Evolutionary conservation across 2,797 vertebrate genomes (phyloP), one percentile per base, ranked within the genome.

Genomic region (Crossoptilon crossoptilon): DNA sequence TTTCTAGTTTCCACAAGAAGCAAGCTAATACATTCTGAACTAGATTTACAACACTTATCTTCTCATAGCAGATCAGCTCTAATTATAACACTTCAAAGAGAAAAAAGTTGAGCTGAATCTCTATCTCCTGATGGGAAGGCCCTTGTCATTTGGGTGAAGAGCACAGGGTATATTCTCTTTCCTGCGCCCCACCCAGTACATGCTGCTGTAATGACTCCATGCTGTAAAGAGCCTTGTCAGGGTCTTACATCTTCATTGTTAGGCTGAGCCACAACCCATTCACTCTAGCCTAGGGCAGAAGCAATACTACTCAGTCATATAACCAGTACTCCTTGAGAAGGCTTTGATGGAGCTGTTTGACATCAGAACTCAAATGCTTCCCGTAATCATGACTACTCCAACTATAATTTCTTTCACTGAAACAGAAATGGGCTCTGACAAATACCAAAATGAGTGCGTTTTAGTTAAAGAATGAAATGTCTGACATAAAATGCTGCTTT

Each of bases 1-100:
- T 68, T 74, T 89, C 71, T 67, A 29, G 1, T 72, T 87, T 96
- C 83, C 81, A 92, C 72, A 83, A 81, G 69, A 71, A 80, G 27
- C 49, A 87, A 67, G 22, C 3, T 78, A 67, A 56, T 64, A 26
- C 29, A 27, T 27, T 51, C 84, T 94, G 66, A 72, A 49, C 39
- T 66, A 73, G 49, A 94, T 71, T 74, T 23, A 67, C 51, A 84
- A 48, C 11, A n/a, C 4, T 72, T 63, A 49, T 23, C 86, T 41
- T 83, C 59, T 75, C 33, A 10, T 37, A 91, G 51, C 60, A 84
- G 31, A 63, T 41, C 2, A 37, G 4, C 23, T 78, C 19, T 84
- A 69, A 70, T 81, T 89, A 53, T 6, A 21, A 10, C 24, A 29
- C 39, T 89, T 93, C 48, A 72, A 91, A 83, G 29, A 31, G 4